phyloP scores from a whole-genome alignment of 2,113 vertebrate species.

The Callithrix jacchus region DNA sequence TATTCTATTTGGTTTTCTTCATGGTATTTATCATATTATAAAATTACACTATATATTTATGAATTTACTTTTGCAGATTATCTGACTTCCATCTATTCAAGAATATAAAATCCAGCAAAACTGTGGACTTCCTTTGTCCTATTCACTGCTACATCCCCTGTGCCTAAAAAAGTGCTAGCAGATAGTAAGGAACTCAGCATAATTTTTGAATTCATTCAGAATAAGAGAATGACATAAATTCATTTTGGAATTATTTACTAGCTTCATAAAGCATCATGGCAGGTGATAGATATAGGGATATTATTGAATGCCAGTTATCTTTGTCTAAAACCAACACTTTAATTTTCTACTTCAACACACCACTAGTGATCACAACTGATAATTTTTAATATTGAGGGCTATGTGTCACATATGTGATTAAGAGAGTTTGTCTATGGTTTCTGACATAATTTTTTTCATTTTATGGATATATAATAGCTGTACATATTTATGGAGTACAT shows the following conservation, averaged over 20 bases:
- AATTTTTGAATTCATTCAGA: neutral
- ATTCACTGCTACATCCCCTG: neutral
- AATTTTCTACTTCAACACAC: neutral
- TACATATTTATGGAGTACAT: neutral
- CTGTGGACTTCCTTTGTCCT: neutral
- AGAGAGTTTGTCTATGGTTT: neutral
- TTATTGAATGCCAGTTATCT: neutral
- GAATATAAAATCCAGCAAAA: neutral
- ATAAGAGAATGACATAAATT: neutral
- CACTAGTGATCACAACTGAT: neutral
- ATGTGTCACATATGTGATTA: neutral
- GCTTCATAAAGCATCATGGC: neutral
- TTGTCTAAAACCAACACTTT: conserved; percentile 16
- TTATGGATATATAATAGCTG: neutral
- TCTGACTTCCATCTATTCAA: neutral
- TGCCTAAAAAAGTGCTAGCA: neutral
- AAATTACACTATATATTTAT: neutral
- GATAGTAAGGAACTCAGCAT: neutral
- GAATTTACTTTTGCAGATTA: neutral
- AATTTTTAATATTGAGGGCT: neutral
- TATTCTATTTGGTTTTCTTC: neutral
- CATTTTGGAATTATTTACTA: conserved; percentile 5
- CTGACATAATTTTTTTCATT: neutral
- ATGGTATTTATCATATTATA: neutral
- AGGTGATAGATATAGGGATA: neutral